Evolutionary conservation across 2,797 vertebrate genomes (phyloP).

Genomic region (Passerculus sandwichensis): DNA sequence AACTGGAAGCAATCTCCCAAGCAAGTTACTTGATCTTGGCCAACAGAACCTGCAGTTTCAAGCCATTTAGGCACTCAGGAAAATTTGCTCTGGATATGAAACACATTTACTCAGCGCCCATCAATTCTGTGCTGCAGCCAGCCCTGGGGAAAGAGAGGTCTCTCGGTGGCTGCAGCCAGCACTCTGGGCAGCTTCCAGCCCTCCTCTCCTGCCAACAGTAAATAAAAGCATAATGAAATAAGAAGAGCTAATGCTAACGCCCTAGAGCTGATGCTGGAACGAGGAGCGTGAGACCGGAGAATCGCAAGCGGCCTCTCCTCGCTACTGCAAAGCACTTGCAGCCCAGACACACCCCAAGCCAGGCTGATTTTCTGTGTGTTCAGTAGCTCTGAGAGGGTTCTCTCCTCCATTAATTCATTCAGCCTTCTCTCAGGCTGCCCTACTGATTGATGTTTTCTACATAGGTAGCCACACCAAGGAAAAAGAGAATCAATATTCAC

Average conservation of each 20-base stretch:
- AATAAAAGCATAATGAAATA: slow-evolving; percentile 6
- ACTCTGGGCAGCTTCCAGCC: neutral
- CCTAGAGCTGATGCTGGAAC: neutral
- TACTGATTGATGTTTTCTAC: neutral
- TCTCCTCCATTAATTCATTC: neutral
- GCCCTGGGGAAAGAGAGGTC: neutral
- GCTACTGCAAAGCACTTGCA: neutral
- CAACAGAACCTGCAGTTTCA: neutral
- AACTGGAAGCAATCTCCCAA: neutral
- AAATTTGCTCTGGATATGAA: neutral
- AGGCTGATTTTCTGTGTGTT: neutral
- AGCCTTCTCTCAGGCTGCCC: neutral
- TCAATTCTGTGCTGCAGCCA: neutral
- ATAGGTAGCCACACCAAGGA: neutral
- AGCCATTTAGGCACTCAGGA: neutral
- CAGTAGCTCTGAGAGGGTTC: neutral
- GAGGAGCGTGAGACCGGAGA: neutral
- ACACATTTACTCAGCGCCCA: fast-evolving
- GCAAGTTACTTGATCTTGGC: neutral
- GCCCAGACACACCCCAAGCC: neutral
- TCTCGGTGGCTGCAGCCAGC: neutral
- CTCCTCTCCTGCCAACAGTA: neutral
- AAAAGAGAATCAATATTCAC: neutral
- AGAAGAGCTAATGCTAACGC: neutral
- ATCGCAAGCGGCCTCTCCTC: neutral